Evolutionary conservation across 2,888 invertebrate species (phyloP), one percentile per base, ranked within the genome.

Genomic region (Mimumesa dahlbomi): DNA sequence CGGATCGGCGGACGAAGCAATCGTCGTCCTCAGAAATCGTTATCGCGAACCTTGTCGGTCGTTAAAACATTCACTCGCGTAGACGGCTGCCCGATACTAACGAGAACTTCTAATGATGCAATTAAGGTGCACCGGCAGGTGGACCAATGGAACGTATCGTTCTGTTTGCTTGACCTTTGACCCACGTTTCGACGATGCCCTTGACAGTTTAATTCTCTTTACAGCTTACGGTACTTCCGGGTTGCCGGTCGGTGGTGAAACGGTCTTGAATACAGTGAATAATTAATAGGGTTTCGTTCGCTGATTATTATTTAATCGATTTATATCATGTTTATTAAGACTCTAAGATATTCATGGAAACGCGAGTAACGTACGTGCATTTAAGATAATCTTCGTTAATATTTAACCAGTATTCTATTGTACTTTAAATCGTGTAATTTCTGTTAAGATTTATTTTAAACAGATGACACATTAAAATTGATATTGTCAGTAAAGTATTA

Each of bases 101-200:
- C 71, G 68, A 77, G 63, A 65, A 57, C 46, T 71, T 72, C 64
- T 64, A 73, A 79, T 69, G 75, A 63, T 45, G 73, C 79, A 48
- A 66, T 79, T 67, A 75, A 77, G 40, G 42, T 29, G 63, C 46
- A 48, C 50, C 70, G 70, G 70, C 76, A 77, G 76, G 77, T 77
- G 76, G 36, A 56, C 50, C 50, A 36, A 31, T 22, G 38, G 29
- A 34, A 54, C 42, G 64, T 31, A 62, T 68, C 67, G 48, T 50
- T 38, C 48, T 53, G 29, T 69, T 52, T 45, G 65, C 29, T 50
- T 62, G 76, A 76, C 72, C 76, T 38, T 29, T 59, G 48, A 63
- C 46, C 77, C 48, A 14, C 5, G 19, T 21, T 36, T 36, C 34
- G 52, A 40, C 2, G 40, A 40, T 40, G 18, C 40, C 14, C 40